Base-by-base conservation (phyloP, 1,140 invertebrate genomes). In the Tetragonula clypearis region DNA sequence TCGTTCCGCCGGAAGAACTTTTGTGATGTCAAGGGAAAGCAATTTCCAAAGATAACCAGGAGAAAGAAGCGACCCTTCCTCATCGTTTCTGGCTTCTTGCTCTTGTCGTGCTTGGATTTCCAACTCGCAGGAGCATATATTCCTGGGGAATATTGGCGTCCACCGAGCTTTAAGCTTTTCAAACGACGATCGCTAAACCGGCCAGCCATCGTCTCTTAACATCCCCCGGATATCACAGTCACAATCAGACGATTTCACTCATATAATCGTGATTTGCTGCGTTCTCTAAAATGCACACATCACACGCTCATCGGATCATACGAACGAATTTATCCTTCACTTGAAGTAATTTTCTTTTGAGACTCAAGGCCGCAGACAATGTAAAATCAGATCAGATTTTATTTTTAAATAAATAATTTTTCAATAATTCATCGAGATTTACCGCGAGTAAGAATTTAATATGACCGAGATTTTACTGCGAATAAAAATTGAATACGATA, bases 1-100 rank as follows among this genome's bases (percentile, higher is more conserved):
- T 26, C 49, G 15, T 6, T 1, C 15, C 2, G 26, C 3, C 30
- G 49, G 53, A 21, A 74, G 71, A 77, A 83, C 65, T 77, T 89
- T 88, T n/a, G 66, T 56, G 88, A 88, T 88, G 79, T 65, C 60
- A 62, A 41, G 79, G 79, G 79, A 65, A 74, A 88, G 87, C 84
- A 88, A 89, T 88, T 83, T 77, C 66, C 53, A 82, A 75, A 79
- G 85, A n/a, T 30, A 88, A 55, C 77, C 77, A 49, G 71, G 71
- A 83, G 62, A 89, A 82, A 86, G 71, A 76, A 86, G 14, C 21
- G 78, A 49, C 26, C 78, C 49, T 73, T 58, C 53, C 3, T 35
- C 69, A 60, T 56, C 19, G 55, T 55, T 66, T 55, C 41, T 60
- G 2, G 21, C 41, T 17, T n/a, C 26, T 84, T 79, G 35, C 81